Evolutionary conservation across 1,140 invertebrate genomes (phyloP).

Genomic region (Drosophila cardini): DNA sequence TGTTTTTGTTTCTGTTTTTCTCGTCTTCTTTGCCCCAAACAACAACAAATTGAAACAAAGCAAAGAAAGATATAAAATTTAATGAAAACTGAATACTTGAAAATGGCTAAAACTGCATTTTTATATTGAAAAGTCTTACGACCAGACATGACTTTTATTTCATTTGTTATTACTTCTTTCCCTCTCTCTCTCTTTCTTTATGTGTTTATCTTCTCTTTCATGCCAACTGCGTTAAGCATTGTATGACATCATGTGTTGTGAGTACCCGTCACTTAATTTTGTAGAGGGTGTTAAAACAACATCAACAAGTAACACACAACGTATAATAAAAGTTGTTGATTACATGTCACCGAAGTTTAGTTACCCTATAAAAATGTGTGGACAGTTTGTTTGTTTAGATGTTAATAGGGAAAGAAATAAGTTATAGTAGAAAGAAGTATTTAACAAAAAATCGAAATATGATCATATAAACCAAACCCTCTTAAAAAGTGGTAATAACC

Average conservation of each 20-base stretch:
- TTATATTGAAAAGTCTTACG: conserved; percentile 10
- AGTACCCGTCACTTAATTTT: conserved; percentile 10
- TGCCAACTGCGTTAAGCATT: background rate
- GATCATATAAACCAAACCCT: too few relatives aligned
- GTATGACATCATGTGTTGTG: conserved; percentile 51
- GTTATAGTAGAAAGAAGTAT: too few relatives aligned
- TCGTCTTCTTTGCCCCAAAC: background rate
- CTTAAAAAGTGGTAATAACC: conserved; percentile 7
- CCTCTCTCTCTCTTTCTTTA: background rate
- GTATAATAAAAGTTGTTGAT: conserved; percentile 3
- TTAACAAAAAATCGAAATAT: too few relatives aligned
- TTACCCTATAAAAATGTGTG: conserved; percentile 8
- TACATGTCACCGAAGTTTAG: background rate
- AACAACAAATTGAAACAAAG: conserved; percentile 23
- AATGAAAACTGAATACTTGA: conserved; percentile 13
- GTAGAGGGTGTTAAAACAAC: conserved; percentile 17
- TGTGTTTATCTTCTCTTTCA: background rate
- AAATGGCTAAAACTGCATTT: conserved; percentile 59
- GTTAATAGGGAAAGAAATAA: too few relatives aligned
- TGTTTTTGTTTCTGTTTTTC: too few relatives aligned
- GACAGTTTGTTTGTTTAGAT: background rate
- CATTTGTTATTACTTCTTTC: conserved; percentile 11
- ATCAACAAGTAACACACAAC: conserved; percentile 28
- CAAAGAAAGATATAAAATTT: conserved; percentile 1
- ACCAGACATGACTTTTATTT: conserved; percentile 21